Evolutionary conservation across 2,113 vertebrate species (phyloP).

Genomic region (Proteles cristata): DNA sequence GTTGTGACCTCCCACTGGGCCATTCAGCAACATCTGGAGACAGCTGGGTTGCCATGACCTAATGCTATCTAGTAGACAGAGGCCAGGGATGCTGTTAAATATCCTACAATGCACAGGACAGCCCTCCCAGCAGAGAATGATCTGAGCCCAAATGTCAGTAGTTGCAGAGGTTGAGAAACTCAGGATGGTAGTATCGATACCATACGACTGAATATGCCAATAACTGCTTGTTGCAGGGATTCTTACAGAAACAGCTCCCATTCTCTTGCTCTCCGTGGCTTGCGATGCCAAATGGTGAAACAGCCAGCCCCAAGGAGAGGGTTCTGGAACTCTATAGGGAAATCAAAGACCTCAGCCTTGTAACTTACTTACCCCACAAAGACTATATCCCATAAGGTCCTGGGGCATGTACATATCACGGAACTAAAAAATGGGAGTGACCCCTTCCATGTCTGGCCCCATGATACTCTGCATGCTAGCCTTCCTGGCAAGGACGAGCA

Average conservation of each 20-base stretch:
- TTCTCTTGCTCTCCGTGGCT: not conserved
- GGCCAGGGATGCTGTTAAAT: not conserved
- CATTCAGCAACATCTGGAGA: not conserved
- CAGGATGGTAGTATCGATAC: not conserved
- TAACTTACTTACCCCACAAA: slow-evolving; percentile 13
- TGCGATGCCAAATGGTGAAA: slow-evolving; percentile 12
- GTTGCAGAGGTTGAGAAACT: rapidly evolving
- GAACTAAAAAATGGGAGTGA: slow-evolving; percentile 8
- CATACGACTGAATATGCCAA: not conserved
- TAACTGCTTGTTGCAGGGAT: not conserved
- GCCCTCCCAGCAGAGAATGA: not conserved
- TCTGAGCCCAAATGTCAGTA: not conserved
- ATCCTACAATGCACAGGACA: not conserved
- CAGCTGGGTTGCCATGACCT: not conserved
- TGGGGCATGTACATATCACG: not conserved
- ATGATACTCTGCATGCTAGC: not conserved
- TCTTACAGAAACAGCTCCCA: not conserved
- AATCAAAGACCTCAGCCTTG: slow-evolving; percentile 43
- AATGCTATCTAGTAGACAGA: not conserved
- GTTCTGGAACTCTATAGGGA: slow-evolving; percentile 21
- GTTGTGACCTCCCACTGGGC: not conserved
- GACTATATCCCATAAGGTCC: not conserved
- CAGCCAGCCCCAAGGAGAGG: not conserved
- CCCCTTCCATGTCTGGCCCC: not conserved
- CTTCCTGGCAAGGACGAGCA: not conserved